Conservation (phyloP, 2,888 invertebrate species). For the Harpalus rufipes region DNA sequence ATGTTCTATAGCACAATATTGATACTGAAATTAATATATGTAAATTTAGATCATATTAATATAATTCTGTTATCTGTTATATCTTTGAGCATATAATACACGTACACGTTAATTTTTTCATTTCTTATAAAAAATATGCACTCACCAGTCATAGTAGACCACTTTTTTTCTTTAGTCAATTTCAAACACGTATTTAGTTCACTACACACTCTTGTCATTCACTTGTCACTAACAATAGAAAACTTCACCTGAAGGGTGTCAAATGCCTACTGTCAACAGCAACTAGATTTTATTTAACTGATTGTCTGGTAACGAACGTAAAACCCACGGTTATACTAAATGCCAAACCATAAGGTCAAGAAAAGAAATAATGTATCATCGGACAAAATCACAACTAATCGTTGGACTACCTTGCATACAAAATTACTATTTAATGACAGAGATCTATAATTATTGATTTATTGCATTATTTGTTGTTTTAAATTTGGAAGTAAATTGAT, state of each 20-base stretch:
- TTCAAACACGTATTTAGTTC: neutral
- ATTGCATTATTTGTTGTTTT: slow-evolving; percentile 25
- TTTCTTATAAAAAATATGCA: neutral
- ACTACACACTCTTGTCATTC: slow-evolving; percentile 4
- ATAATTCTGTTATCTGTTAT: too few relatives aligned
- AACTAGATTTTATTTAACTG: neutral
- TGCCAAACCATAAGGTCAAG: slow-evolving; percentile 47
- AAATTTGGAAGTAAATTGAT: slow-evolving; percentile 29
- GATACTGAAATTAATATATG: too few relatives aligned
- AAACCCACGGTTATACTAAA: slow-evolving; percentile 37
- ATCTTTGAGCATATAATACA: too few relatives aligned
- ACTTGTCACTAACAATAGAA: slow-evolving; percentile 26
- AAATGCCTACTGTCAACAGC: slow-evolving; percentile 6
- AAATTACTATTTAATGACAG: slow-evolving; percentile 14
- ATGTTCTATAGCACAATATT: too few relatives aligned
- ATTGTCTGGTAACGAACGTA: slow-evolving; percentile 15
- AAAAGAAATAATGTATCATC: slow-evolving; percentile 51
- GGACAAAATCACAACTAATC: neutral
- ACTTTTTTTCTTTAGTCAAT: neutral
- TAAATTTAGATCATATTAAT: too few relatives aligned
- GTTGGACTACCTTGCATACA: slow-evolving; percentile 14
- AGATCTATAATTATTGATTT: slow-evolving; percentile 48
- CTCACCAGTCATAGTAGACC: neutral
- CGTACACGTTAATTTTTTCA: too few relatives aligned
- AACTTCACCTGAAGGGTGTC: slow-evolving; percentile 20